phyloP scores from a whole-genome alignment of 2,113 vertebrate species.

The Lepus europaeus region DNA sequence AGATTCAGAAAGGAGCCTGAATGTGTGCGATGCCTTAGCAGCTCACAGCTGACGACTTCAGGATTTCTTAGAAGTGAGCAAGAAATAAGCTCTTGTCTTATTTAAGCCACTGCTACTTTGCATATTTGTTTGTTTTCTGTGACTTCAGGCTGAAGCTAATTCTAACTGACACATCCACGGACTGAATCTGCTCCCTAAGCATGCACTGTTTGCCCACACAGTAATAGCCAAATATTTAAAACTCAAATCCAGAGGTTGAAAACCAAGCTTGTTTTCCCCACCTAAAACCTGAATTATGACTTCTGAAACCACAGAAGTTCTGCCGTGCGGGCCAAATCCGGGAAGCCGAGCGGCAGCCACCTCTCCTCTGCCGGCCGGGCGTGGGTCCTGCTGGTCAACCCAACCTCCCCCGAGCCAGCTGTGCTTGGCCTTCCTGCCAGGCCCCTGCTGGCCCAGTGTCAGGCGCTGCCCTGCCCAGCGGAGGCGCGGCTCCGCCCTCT shows the following conservation, averaged over 20 bases:
- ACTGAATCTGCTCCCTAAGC: slow-evolving; percentile 14
- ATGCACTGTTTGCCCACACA: slow-evolving; percentile 3
- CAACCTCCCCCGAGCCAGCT: neutral
- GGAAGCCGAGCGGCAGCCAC: neutral
- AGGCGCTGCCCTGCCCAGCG: too few species aligned
- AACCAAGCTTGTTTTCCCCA: neutral
- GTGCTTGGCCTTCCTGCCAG: neutral
- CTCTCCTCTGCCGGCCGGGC: too few species aligned
- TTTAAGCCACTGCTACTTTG: neutral
- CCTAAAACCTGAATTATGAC: slow-evolving; percentile 10
- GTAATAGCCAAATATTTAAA: slow-evolving; percentile 45
- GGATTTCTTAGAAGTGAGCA: neutral
- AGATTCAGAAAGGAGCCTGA: neutral
- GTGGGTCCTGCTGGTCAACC: neutral
- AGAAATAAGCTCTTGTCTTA: slow-evolving; percentile 35
- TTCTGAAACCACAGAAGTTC: slow-evolving; percentile 35
- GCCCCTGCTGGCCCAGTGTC: neutral
- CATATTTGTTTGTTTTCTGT: slow-evolving; percentile 50
- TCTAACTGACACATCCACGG: slow-evolving; percentile 4
- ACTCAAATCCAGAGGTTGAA: slow-evolving; percentile 34
- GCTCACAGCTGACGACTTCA: neutral
- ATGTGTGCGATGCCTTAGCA: neutral
- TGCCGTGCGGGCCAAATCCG: neutral
- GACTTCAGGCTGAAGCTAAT: slow-evolving; percentile 30
- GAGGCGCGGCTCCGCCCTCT: too few species aligned